Percentiles rank a stretch among this genome's conserved stretches.
Conservation (phyloP, 2,888 invertebrate genomes). For the Acleris emargana region DNA sequence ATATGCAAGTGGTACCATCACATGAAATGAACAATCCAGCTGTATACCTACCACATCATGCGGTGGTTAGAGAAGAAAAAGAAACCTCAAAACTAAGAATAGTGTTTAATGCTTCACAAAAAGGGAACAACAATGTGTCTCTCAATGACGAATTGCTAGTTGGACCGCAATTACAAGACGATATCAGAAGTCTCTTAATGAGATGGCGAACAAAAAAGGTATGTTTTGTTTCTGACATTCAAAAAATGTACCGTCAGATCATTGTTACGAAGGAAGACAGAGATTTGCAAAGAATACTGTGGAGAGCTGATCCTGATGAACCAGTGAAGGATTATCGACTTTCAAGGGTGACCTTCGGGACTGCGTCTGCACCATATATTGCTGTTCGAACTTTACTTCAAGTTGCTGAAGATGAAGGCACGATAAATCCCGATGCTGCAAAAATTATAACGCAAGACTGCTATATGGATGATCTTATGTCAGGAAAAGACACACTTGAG, state of each 20-base stretch:
- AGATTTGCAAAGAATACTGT: constrained; percentile 41
- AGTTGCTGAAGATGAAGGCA: constrained; percentile 20
- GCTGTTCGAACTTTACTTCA: constrained; percentile 27
- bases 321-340: constrained; percentile 36
- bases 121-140: constrained; percentile 17
- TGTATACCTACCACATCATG: constrained; percentile 48
- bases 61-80: constrained; percentile 43
- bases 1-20: constrained; percentile 43
- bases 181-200: constrained; percentile 38
- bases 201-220: constrained; percentile 37
- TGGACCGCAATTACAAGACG: constrained; percentile 38
- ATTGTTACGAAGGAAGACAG: constrained; percentile 36
- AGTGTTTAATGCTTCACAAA: constrained; percentile 39
- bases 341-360: constrained; percentile 42
- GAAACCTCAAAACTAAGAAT: constrained; percentile 42
- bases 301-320: constrained; percentile 33
- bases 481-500: constrained; percentile 30
- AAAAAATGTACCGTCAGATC: constrained; percentile 42
- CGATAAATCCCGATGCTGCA: constrained; percentile 25
- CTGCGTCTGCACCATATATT: constrained; percentile 42
- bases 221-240: constrained; percentile 38
- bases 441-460: constrained; percentile 38
- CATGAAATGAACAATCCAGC: constrained; percentile 35
- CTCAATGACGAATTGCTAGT: constrained; percentile 37
- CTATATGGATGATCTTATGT: constrained; percentile 39